A percentile compares a stretch with the other conserved stretches of the same genome.
Conservation (phyloP, 2,797 vertebrate genomes). For the Zalophus californianus region DNA sequence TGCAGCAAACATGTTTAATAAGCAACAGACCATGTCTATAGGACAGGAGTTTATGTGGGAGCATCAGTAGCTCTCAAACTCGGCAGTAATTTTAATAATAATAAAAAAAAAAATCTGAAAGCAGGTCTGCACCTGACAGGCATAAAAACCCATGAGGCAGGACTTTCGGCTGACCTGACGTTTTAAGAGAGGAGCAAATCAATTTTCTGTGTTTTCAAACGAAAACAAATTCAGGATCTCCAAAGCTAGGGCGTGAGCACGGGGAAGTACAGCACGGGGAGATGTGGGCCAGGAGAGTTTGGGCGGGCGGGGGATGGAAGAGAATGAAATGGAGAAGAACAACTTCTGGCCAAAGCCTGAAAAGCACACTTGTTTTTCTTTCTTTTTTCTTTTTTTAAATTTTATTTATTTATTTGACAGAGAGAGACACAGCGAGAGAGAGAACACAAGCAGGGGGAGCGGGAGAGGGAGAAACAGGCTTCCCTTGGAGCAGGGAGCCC, state of each 20-base stretch:
- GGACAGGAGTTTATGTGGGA: not conserved
- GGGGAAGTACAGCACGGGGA: not conserved
- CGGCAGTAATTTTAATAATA: conserved; percentile 53
- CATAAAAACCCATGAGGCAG: conserved; percentile 34
- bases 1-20: not conserved
- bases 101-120: conserved; percentile 19
- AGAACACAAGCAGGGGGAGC: too few species aligned
- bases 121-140: not conserved
- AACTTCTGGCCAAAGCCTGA: not conserved
- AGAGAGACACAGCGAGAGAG: too few species aligned
- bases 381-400: too few species aligned
- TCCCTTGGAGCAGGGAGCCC: too few species aligned
- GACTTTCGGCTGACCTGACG: not conserved
- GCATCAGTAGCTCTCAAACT: not conserved
- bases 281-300: not conserved
- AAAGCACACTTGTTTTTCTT: not conserved
- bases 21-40: not conserved
- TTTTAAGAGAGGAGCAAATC: conserved; percentile 6
- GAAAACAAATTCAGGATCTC: not conserved
- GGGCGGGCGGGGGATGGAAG: not conserved
- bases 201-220: not conserved
- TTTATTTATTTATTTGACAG: too few species aligned
- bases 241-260: not conserved
- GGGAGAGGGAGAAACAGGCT: too few species aligned
- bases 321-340: not conserved